A percentile compares a stretch with the other conserved stretches of the same genome.
phyloP scores from a whole-genome alignment of 2,888 invertebrate genomes.

The Pimpla rufipes region DNA sequence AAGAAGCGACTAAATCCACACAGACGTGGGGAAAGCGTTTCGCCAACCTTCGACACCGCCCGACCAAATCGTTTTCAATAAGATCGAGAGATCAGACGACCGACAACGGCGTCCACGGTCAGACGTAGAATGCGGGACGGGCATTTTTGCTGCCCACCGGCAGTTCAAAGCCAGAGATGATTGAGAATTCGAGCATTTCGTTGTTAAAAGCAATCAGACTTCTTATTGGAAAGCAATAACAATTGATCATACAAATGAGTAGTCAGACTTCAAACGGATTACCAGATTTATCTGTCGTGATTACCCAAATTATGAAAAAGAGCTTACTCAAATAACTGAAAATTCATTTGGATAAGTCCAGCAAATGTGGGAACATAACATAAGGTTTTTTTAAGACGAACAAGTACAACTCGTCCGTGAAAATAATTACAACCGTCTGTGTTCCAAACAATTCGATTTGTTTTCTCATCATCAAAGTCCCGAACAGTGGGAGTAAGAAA shows the following conservation, averaged over 20 bases:
- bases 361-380: neutral
- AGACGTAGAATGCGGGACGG: neutral
- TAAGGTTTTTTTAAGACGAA: too few relatives aligned
- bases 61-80: conserved; percentile 49
- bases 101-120: conserved; percentile 1
- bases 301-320: too few relatives aligned
- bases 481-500: neutral
- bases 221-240: neutral
- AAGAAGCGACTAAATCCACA: conserved; percentile 44
- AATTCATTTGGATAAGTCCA: neutral
- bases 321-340: neutral
- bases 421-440: neutral
- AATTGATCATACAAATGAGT: neutral
- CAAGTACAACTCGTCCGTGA: neutral
- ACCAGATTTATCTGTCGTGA: neutral
- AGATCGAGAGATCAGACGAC: conserved; percentile 46
- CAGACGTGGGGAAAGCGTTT: conserved; percentile 42
- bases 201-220: neutral
- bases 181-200: neutral
- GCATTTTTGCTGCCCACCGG: neutral
- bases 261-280: too few relatives aligned
- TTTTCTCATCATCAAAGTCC: neutral
- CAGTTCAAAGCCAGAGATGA: neutral
- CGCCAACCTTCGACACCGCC: conserved; percentile 11
- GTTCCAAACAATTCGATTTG: neutral